A percentile compares a stretch with the other conserved stretches of the same genome.
Evolutionary conservation across 2,113 vertebrate genomes (phyloP).

Genomic region (Himantopus leucocephalus): DNA sequence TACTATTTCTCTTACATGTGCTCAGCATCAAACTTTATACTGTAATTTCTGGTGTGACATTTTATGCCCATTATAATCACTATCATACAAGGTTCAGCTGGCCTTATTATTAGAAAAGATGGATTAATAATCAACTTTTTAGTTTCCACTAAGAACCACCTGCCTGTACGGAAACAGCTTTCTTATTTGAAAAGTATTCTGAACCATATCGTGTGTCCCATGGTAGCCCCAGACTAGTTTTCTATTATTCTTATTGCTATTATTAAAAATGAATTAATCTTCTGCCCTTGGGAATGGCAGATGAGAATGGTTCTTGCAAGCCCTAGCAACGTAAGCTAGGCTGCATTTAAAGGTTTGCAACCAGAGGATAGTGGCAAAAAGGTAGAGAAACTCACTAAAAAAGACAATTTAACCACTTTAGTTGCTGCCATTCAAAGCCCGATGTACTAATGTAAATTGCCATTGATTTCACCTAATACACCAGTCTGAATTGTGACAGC

Average conservation of each 20-base stretch:
- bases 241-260: conserved; percentile 19
- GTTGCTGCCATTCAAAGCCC: not conserved
- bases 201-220: not conserved
- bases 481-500: not conserved
- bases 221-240: not conserved
- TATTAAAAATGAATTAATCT: conserved; percentile 46
- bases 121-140: not conserved
- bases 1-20: not conserved
- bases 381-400: not conserved
- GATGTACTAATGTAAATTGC: not conserved
- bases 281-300: not conserved
- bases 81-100: not conserved
- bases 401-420: not conserved
- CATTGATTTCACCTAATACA: not conserved
- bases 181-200: not conserved
- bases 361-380: not conserved
- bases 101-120: not conserved
- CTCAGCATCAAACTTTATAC: not conserved
- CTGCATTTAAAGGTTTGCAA: not conserved
- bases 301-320: not conserved
- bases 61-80: not conserved
- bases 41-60: not conserved
- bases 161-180: not conserved
- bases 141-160: not conserved
- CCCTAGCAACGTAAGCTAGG: not conserved